These are phyloP conservation scores for Epinephelus awoara DNA, from an alignment of 2,797 vertebrate genomes.

Conservation along the genomic window DNA sequence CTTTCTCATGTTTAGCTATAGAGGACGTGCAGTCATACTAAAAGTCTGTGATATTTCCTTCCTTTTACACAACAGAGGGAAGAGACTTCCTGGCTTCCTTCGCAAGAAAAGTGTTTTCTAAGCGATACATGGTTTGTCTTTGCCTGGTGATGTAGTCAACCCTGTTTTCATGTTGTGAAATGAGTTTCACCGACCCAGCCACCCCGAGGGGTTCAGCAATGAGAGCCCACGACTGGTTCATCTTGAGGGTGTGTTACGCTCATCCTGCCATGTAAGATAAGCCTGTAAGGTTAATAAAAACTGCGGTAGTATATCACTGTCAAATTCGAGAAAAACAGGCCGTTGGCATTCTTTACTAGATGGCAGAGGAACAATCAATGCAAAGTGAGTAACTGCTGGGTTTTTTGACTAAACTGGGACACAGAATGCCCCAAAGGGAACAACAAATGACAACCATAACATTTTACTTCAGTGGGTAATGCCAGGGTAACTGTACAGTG, in stretches of 20 bases:
- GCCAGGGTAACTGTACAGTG: constrained; percentile 14
- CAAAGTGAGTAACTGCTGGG: constrained; percentile 45
- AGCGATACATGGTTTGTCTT: constrained; percentile 44
- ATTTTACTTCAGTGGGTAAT: constrained; percentile 31
- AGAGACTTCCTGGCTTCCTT: constrained; percentile 4
- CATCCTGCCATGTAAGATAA: constrained; percentile 44
- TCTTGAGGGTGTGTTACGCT: constrained; percentile 46
- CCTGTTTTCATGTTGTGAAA: constrained; percentile 55
- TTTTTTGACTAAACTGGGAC: constrained; percentile 54
- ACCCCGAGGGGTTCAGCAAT: constrained; percentile 28
- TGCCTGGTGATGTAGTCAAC: constrained; percentile 44
- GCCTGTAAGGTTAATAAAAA: constrained; percentile 55
- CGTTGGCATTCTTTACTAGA: constrained; percentile 48
- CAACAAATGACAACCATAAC: constrained; percentile 41
- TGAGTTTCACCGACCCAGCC: constrained; percentile 41
- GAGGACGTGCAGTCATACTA: background rate
- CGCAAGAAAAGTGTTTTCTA: constrained; percentile 25
- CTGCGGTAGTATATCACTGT: constrained; percentile 52
- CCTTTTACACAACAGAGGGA: constrained; percentile 20
- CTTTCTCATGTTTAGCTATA: background rate
- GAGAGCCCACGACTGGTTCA: constrained; percentile 28
- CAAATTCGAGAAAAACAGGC: constrained; percentile 54
- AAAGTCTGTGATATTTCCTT: background rate
- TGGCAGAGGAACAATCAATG: constrained; percentile 63
- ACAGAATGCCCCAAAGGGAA: constrained; percentile 38